Conservation (phyloP, 1,140 invertebrate species). For the Scaptomyza graminum region DNA sequence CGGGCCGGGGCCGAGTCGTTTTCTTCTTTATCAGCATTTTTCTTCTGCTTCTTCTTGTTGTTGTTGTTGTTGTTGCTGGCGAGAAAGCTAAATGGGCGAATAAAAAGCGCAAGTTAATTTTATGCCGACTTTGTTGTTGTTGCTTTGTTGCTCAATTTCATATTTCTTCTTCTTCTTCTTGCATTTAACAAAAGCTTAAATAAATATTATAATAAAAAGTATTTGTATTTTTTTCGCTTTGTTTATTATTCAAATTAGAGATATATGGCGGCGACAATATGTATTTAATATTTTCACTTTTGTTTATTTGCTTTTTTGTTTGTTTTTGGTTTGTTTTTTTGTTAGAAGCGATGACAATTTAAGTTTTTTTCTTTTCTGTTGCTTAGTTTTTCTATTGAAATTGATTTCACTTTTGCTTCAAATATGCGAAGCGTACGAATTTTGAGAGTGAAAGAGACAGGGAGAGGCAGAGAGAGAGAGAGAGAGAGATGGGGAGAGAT, state of each 20-base stretch:
- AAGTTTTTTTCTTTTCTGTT: constrained; percentile 18
- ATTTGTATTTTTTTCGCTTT: constrained; percentile 16
- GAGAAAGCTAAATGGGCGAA: constrained; percentile 48
- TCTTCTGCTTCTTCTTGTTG: neutral
- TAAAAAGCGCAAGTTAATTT: constrained; percentile 56
- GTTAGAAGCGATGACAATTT: constrained; percentile 61
- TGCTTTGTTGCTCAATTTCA: constrained; percentile 9
- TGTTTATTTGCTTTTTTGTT: constrained; percentile 34
- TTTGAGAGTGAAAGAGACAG: neutral
- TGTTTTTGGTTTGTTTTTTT: neutral
- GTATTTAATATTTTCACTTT: constrained; percentile 56
- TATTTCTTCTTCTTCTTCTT: constrained; percentile 2
- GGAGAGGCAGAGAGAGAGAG: neutral
- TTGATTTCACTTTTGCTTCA: constrained; percentile 47
- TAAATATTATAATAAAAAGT: neutral
- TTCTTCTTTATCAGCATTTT: neutral
- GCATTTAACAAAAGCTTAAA: constrained; percentile 23
- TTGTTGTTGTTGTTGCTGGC: no score
- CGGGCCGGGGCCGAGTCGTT: no score
- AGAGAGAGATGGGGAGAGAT: no score
- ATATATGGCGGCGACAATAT: constrained; percentile 18
- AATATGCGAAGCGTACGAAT: neutral
- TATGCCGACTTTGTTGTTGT: constrained; percentile 26
- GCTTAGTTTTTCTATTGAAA: constrained; percentile 16
- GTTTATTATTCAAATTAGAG: constrained; percentile 55